Percentiles rank a stretch among this genome's conserved stretches.
These are phyloP conservation scores for Aplocera efformata DNA, from an alignment of 2,888 invertebrate genomes.

Conservation along the genomic window DNA sequence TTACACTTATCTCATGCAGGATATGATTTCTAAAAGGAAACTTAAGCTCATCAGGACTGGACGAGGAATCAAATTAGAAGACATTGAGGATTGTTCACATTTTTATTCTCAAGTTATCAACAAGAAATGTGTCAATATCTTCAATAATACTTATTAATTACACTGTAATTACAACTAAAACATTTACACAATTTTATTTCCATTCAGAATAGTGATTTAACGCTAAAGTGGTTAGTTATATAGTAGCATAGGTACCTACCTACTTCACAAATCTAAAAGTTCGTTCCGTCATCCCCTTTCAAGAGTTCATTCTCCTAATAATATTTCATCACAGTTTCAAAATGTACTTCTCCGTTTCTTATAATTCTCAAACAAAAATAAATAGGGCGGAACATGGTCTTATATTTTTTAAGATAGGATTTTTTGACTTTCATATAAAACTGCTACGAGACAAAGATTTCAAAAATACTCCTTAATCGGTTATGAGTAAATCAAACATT, in stretches of 20 bases:
- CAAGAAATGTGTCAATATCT: constrained; percentile 74
- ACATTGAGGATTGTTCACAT: constrained; percentile 50
- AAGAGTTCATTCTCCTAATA: constrained; percentile 55
- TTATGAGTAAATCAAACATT: constrained; percentile 7
- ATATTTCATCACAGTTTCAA: constrained; percentile 72
- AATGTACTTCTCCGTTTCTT: constrained; percentile 70
- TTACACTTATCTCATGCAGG: too few relatives aligned
- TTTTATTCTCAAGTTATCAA: constrained; percentile 67
- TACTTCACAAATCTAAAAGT: constrained; percentile 36
- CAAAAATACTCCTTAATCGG: constrained; percentile 45
- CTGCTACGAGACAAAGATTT: constrained; percentile 26
- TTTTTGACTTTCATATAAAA: constrained; percentile 17
- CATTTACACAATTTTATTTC: constrained; percentile 59
- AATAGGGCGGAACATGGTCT: constrained; percentile 29
- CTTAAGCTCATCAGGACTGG: too few relatives aligned
- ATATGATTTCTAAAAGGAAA: too few relatives aligned
- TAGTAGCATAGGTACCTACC: constrained; percentile 32
- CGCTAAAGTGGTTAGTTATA: constrained; percentile 48
- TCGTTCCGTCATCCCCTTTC: constrained; percentile 52
- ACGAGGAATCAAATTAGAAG: neutral
- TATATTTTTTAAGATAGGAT: constrained; percentile 19
- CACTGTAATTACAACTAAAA: constrained; percentile 66
- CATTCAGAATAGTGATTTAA: constrained; percentile 49
- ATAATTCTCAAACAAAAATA: constrained; percentile 29
- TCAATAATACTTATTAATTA: constrained; percentile 69